phyloP scores from a whole-genome alignment of 2,888 invertebrate genomes.

The Resseliella maxima region DNA sequence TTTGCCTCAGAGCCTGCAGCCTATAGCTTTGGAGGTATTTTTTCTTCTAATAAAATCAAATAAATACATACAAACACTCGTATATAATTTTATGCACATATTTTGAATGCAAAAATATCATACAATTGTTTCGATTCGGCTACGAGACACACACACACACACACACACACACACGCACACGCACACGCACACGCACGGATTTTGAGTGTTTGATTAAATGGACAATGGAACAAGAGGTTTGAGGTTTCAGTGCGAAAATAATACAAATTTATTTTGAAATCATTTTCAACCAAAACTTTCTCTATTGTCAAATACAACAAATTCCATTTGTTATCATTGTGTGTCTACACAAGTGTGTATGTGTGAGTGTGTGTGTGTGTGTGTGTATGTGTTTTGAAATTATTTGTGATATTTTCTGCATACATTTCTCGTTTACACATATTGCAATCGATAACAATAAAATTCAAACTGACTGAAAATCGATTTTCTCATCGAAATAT shows the following conservation, averaged over 20 bases:
- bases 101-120: not conserved
- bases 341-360: no score
- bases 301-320: no score
- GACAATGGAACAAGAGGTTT: not conserved
- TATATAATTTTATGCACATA: no score
- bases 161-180: no score
- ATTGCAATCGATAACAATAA: not conserved
- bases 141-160: not conserved
- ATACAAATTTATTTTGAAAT: not conserved
- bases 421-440: not conserved
- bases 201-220: no score
- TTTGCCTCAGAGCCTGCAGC: slow-evolving; percentile 84
- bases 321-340: no score
- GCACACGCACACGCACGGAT: no score
- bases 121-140: not conserved
- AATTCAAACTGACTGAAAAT: slow-evolving; percentile 35
- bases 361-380: no score
- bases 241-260: not conserved
- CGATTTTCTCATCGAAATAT: not conserved
- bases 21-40: slow-evolving; percentile 74
- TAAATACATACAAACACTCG: not conserved
- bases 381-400: not conserved
- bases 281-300: no score
- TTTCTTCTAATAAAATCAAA: not conserved
- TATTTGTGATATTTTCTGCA: slow-evolving; percentile 22